phyloP scores from a whole-genome alignment of 2,888 invertebrate species.

The Cremastinae sp. region DNA sequence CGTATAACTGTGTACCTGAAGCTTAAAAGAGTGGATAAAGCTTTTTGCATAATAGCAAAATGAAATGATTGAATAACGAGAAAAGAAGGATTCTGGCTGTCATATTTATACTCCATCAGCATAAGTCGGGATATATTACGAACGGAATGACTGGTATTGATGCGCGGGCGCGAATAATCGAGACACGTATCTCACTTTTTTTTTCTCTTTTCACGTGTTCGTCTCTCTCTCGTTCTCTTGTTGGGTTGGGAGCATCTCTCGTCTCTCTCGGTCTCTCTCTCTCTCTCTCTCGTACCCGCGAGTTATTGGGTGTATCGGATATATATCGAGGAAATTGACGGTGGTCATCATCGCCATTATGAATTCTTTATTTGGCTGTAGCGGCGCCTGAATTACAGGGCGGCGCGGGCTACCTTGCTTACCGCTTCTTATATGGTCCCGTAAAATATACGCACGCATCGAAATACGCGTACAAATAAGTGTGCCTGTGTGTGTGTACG shows the following conservation, averaged over 20 bases:
- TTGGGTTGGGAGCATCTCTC: too few relatives aligned
- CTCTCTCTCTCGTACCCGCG: constrained; percentile 52
- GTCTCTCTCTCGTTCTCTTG: neutral
- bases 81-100: too few relatives aligned
- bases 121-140: neutral
- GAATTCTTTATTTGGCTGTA: constrained; percentile 79
- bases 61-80: too few relatives aligned
- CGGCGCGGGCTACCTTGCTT: constrained; percentile 79
- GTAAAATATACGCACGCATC: constrained; percentile 19
- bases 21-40: too few relatives aligned
- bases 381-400: constrained; percentile 78
- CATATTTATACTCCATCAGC: neutral
- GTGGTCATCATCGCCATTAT: constrained; percentile 80
- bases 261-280: constrained; percentile 12
- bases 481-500: neutral
- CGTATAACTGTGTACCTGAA: too few relatives aligned
- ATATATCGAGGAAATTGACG: constrained; percentile 78
- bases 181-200: constrained; percentile 20
- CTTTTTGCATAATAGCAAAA: too few relatives aligned
- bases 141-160: constrained; percentile 35
- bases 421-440: constrained; percentile 76
- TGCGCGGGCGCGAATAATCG: constrained; percentile 28
- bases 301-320: constrained; percentile 77
- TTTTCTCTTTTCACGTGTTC: neutral
- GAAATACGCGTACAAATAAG: constrained; percentile 54